Base-by-base conservation (phyloP, 2,797 vertebrate species). In the Malurus leucopterus region DNA sequence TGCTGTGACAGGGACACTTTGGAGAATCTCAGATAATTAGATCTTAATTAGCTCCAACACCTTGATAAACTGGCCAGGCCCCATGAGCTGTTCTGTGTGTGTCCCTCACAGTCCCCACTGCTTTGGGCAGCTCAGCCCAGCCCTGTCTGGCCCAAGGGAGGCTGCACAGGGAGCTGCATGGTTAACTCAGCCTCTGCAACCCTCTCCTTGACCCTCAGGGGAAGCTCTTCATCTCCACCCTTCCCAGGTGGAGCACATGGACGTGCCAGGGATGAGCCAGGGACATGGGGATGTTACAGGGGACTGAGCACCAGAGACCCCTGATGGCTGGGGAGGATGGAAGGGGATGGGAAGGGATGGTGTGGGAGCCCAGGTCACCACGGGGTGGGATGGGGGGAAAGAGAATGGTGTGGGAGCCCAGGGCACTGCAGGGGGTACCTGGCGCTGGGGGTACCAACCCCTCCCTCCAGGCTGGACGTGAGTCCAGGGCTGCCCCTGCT, bases 1-100 rank as follows among this genome's bases (percentile, higher is more conserved):
- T 89, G 40, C n/a, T 84, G 22, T 89, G 69, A 74, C 50, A 90
- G 50, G 50, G 30, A 41, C 63, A 49, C 63, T 78, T 59, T 34
- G 76, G 80, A 93, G 75, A 51, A 54, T 77, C 90, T 88, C 43
- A 58, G 50, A 70, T 84, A 93, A 92, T 93, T 84, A 82, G 63
- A 40, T 68, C 59, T 89, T 91, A 78, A 90, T 89, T 90, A 94
- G 63, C 53, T 69, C 57, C 57, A 77, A 36, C 24, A 38, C 63
- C 67, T 22, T 9, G 51, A 65, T 71, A 53, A 84, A 63, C 27
- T 58, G 79, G 20, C 63, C 41, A 43, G 67, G 57, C 77, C 57
- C n/a, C 50, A 24, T 4, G 8, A 67, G 71, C 29, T 34, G 71
- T 62, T 73, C 71, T 64, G 34, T 29, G 36, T 40, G 69, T 84